Conservation (phyloP, 1,140 invertebrate species). For the Cotesia chilonis region DNA sequence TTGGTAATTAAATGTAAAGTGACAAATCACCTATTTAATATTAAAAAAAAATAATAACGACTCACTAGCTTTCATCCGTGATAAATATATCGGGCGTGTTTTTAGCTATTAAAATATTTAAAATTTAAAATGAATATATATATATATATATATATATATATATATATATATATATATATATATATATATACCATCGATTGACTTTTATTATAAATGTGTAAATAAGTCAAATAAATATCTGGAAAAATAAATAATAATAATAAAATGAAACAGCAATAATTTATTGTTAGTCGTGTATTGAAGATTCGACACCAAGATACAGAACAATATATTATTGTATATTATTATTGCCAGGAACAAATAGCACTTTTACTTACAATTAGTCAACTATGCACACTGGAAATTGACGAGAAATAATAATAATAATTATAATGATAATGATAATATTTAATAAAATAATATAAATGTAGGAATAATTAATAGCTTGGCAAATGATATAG, state of each 20-base stretch:
- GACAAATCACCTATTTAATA: neutral
- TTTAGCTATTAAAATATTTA: neutral
- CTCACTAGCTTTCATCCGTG: too few relatives aligned
- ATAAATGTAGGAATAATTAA: neutral
- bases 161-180: too few relatives aligned
- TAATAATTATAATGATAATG: neutral
- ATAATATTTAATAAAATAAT: too few relatives aligned
- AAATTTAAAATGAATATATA: neutral
- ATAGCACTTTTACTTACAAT: neutral
- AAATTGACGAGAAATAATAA: constrained; percentile 1
- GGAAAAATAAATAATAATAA: constrained; percentile 1
- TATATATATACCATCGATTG: too few relatives aligned
- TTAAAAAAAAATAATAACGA: too few relatives aligned
- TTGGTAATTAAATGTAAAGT: neutral
- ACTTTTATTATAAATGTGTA: constrained; percentile 29
- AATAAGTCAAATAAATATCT: constrained; percentile 24
- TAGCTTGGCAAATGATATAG: neutral
- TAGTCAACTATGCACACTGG: constrained; percentile 9
- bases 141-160: too few relatives aligned
- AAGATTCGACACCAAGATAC: constrained; percentile 5
- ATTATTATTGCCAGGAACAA: neutral
- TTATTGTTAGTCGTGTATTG: neutral
- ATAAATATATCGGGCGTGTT: too few relatives aligned
- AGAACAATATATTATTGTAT: constrained; percentile 2
- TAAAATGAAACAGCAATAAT: constrained; percentile 1